A percentile compares a stretch with the other conserved stretches of the same genome.
Evolutionary conservation across 1,140 invertebrate genomes (phyloP).

Genomic region (Sesamia nonagrioides): DNA sequence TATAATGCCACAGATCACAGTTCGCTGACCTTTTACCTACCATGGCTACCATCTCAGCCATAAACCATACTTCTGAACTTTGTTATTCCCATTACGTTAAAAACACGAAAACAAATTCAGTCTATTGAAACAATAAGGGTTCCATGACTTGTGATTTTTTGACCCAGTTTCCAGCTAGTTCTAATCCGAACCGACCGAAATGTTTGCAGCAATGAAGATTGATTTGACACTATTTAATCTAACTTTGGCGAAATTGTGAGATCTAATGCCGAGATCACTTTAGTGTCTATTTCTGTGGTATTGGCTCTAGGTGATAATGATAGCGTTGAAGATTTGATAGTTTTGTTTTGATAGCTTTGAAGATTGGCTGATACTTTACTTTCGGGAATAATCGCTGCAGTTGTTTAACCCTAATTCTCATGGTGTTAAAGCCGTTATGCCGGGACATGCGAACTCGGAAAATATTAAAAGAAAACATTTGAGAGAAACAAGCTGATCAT

Average conservation of each 20-base stretch:
- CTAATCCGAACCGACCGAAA: background rate
- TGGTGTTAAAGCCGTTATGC: too few species aligned
- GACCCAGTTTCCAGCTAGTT: slow-evolving; percentile 10
- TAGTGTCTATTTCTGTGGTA: background rate
- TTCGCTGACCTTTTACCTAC: background rate
- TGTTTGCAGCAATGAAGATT: slow-evolving; percentile 10
- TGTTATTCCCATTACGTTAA: slow-evolving; percentile 10
- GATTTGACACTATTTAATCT: slow-evolving; percentile 12
- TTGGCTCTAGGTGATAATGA: background rate
- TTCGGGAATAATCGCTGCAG: too few species aligned
- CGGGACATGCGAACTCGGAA: too few species aligned
- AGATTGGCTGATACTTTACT: too few species aligned
- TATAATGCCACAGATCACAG: background rate
- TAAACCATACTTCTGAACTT: slow-evolving; percentile 14
- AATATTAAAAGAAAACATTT: too few species aligned
- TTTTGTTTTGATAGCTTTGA: too few species aligned
- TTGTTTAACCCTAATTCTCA: too few species aligned
- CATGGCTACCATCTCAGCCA: background rate
- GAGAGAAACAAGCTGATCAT: too few species aligned
- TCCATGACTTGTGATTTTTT: slow-evolving; percentile 30
- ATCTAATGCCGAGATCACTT: background rate
- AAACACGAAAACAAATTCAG: background rate
- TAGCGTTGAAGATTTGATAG: too few species aligned
- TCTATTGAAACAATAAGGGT: background rate
- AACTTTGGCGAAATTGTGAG: background rate